These are phyloP conservation scores for Opisthocomus hoazin DNA, from an alignment of 2,113 vertebrate species.

Conservation along the genomic window DNA sequence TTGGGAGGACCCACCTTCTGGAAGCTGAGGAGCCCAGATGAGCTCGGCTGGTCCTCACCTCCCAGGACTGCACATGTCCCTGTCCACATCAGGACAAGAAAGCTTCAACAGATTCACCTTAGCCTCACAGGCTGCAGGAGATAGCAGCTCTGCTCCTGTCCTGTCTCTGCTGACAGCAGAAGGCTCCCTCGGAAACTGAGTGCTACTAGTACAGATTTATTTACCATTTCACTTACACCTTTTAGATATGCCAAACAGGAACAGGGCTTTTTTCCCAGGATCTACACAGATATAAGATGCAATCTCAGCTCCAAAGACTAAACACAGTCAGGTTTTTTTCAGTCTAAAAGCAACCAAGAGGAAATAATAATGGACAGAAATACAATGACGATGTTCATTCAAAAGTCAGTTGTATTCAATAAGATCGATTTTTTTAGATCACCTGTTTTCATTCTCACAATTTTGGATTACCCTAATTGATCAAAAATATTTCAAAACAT, in stretches of 20 bases:
- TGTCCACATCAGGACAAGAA: background rate
- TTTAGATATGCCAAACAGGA: background rate
- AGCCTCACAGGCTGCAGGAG: background rate
- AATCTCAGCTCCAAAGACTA: background rate
- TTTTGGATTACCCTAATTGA: background rate
- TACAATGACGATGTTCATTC: background rate
- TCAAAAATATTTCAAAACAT: background rate
- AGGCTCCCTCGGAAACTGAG: background rate
- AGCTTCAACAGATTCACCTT: background rate
- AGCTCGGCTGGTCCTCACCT: background rate
- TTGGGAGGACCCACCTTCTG: background rate
- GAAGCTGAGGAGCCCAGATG: background rate
- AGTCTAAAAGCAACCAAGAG: background rate
- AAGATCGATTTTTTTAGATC: background rate
- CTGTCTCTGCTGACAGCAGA: background rate
- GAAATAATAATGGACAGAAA: background rate
- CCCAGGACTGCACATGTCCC: rapidly evolving
- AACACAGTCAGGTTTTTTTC: background rate
- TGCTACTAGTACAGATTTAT: background rate
- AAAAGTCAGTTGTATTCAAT: background rate
- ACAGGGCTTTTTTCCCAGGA: background rate
- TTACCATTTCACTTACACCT: background rate
- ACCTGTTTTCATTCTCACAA: background rate
- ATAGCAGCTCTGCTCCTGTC: background rate
- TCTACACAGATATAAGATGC: background rate